These are phyloP conservation scores for Oreochromis mossambicus DNA, from an alignment of 2,797 vertebrate species.

Conservation along the genomic window DNA sequence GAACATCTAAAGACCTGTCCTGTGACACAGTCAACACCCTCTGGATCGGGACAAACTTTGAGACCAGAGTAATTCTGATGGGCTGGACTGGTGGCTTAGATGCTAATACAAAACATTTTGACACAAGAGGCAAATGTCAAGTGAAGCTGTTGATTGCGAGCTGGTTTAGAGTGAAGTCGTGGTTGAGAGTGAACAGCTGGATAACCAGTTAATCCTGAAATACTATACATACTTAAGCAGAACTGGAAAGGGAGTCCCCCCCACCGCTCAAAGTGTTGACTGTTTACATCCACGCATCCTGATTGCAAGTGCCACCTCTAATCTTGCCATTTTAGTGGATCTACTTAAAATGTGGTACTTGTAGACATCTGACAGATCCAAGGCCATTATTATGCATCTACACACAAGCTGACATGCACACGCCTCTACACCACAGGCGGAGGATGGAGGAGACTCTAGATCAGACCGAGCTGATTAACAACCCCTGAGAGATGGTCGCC, in stretches of 20 bases:
- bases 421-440: slow-evolving; percentile 20
- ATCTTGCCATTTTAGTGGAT: not conserved
- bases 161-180: not conserved
- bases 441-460: slow-evolving; percentile 41
- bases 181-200: not conserved
- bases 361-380: slow-evolving; percentile 5
- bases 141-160: slow-evolving; percentile 31
- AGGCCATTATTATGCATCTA: slow-evolving; percentile 8
- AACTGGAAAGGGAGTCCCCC: not conserved
- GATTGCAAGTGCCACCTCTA: not conserved
- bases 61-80: slow-evolving; percentile 38
- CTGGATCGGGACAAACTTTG: slow-evolving; percentile 15
- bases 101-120: slow-evolving; percentile 2
- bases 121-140: slow-evolving; percentile 28
- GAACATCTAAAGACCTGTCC: slow-evolving; percentile 79
- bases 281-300: not conserved
- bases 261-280: not conserved
- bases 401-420: slow-evolving; percentile 22
- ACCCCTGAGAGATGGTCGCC: slow-evolving; percentile 56
- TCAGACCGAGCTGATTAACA: slow-evolving; percentile 67
- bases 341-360: not conserved
- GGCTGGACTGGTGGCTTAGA: not conserved
- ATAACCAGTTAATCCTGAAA: not conserved
- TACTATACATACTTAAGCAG: not conserved
- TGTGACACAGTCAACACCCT: slow-evolving; percentile 73